Evolutionary conservation across 2,113 vertebrate species (phyloP).

Genomic region (Lipophrys pholis): DNA sequence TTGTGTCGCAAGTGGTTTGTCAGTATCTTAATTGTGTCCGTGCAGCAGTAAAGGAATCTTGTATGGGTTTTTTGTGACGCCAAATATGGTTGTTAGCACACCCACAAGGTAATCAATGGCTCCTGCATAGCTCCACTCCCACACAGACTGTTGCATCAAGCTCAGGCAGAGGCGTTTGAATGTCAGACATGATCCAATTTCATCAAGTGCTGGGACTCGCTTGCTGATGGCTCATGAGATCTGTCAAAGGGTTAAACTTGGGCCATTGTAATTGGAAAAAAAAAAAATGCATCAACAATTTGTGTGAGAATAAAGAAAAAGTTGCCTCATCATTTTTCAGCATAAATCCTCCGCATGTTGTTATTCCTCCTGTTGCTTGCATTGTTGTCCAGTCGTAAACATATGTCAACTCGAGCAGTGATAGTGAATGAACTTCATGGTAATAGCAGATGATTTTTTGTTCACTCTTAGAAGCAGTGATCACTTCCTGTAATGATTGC

Average conservation of each 20-base stretch:
- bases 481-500: too few species aligned
- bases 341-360: too few species aligned
- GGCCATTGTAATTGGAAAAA: background rate
- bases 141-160: conserved; percentile 49
- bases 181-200: conserved; percentile 57
- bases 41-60: conserved; percentile 10
- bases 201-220: conserved; percentile 33
- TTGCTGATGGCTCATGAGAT: conserved; percentile 50
- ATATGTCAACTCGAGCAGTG: too few species aligned
- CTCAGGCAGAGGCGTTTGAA: conserved; percentile 63
- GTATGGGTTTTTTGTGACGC: conserved; percentile 13
- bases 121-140: conserved; percentile 56
- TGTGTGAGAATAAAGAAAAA: background rate
- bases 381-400: too few species aligned
- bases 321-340: too few species aligned
- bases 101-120: conserved; percentile 65
- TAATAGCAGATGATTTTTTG: too few species aligned
- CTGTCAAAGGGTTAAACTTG: conserved; percentile 32
- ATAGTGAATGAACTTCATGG: too few species aligned
- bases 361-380: too few species aligned
- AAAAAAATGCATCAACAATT: background rate
- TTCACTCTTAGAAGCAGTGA: too few species aligned
- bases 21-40: conserved; percentile 4
- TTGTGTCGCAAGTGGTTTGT: background rate
- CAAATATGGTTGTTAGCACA: conserved; percentile 50